phyloP scores from a whole-genome alignment of 2,888 invertebrate species.

The Platycheirus albimanus region DNA sequence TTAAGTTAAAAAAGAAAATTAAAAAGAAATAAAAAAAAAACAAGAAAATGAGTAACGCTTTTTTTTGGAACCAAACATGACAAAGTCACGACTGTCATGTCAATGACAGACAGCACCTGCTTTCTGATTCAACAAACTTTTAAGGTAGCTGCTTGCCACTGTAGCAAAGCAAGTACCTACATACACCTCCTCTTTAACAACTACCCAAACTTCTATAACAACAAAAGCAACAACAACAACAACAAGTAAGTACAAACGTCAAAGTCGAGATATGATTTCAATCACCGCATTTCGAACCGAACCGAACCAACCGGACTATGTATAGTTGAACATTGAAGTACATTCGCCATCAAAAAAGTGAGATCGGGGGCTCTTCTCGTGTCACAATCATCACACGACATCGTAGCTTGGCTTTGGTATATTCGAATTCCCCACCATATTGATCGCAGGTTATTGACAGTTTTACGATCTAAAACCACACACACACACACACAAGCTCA shows the following conservation, averaged over 20 bases:
- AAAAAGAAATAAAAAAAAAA: slow-evolving; percentile 19
- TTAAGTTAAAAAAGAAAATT: slow-evolving; percentile 21
- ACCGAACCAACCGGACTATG: slow-evolving; percentile 30
- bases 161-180: slow-evolving; percentile 45
- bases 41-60: slow-evolving; percentile 65
- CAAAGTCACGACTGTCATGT: slow-evolving; percentile 73
- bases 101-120: slow-evolving; percentile 74
- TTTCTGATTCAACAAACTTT: slow-evolving; percentile 60
- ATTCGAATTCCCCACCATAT: neutral
- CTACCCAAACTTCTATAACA: slow-evolving; percentile 1
- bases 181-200: slow-evolving; percentile 32
- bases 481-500: slow-evolving; percentile 19
- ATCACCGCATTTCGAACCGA: slow-evolving; percentile 52
- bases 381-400: slow-evolving; percentile 69
- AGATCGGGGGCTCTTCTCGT: slow-evolving; percentile 66
- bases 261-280: slow-evolving; percentile 71
- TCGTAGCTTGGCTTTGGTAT: slow-evolving; percentile 11
- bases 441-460: slow-evolving; percentile 68
- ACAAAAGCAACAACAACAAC: too few species aligned
- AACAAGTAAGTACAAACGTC: too few species aligned
- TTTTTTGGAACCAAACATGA: slow-evolving; percentile 53
- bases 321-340: slow-evolving; percentile 16
- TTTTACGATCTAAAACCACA: slow-evolving; percentile 28
- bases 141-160: slow-evolving; percentile 59
- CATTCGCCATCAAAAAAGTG: slow-evolving; percentile 28